Evolutionary conservation across 1,140 invertebrate genomes (phyloP).

Genomic region (Riptortus pedestris): DNA sequence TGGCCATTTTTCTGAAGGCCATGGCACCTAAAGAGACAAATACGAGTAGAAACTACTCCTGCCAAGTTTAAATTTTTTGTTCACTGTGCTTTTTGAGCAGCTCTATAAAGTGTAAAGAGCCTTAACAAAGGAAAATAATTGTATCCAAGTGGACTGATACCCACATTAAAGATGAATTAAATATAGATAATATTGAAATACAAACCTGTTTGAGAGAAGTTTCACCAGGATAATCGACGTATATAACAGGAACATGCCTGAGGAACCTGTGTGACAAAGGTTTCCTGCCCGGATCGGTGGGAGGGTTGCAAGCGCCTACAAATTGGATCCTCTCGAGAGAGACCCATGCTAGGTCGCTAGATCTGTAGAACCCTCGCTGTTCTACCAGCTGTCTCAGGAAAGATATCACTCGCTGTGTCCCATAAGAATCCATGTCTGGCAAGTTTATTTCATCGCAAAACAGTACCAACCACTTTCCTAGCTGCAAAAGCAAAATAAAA

Average conservation of each 20-base stretch:
- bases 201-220: slow-evolving; percentile 81
- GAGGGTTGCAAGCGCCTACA: slow-evolving; percentile 98
- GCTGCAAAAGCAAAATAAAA: slow-evolving; percentile 42
- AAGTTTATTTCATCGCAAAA: slow-evolving; percentile 99
- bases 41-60: too few species aligned
- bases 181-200: too few species aligned
- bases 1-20: too few species aligned
- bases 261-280: slow-evolving; percentile 89
- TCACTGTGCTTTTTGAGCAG: too few species aligned
- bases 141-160: too few species aligned
- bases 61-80: too few species aligned
- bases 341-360: slow-evolving; percentile 93
- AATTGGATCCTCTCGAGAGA: slow-evolving; percentile 96
- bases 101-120: too few species aligned
- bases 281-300: slow-evolving; percentile 97
- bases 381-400: slow-evolving; percentile 96
- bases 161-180: too few species aligned
- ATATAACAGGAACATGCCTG: slow-evolving; percentile 94
- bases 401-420: slow-evolving; percentile 96
- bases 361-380: slow-evolving; percentile 82
- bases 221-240: slow-evolving; percentile 98
- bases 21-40: too few species aligned
- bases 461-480: slow-evolving; percentile 97
- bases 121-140: too few species aligned
- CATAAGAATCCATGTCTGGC: slow-evolving; percentile 97